A percentile compares a stretch with the other conserved stretches of the same genome.
Evolutionary conservation across 2,797 vertebrate genomes (phyloP).

Genomic region (Melanotaenia pygmaea): DNA sequence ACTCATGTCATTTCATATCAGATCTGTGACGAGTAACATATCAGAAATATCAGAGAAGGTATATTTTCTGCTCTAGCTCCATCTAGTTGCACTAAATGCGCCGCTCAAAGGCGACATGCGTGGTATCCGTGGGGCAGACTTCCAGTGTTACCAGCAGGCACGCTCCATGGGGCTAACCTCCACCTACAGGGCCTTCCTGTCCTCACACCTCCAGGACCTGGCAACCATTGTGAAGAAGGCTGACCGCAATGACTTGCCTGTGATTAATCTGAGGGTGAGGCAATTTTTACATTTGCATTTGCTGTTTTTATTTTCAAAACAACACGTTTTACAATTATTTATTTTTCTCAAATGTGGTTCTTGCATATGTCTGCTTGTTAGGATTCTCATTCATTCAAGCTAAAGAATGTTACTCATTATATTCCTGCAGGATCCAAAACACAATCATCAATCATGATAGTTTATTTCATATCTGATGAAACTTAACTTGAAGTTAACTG

Average conservation of each 20-base stretch:
- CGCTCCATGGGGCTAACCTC: constrained; percentile 86
- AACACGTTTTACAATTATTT: neutral
- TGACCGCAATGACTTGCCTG: constrained; percentile 86
- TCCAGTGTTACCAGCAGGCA: constrained; percentile 95
- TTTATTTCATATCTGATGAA: neutral
- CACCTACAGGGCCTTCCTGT: constrained; percentile 95
- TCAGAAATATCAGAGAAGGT: neutral
- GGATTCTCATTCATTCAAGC: neutral
- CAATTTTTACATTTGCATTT: neutral
- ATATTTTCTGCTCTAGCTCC: constrained; percentile 81
- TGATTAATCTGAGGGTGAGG: constrained; percentile 92
- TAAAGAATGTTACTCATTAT: neutral
- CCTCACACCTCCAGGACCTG: constrained; percentile 94
- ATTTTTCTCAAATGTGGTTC: too few species aligned
- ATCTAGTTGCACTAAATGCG: constrained; percentile 89
- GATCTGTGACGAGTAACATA: neutral
- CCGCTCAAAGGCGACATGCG: constrained; percentile 89
- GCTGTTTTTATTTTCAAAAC: neutral
- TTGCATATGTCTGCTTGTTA: neutral
- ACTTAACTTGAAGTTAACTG: neutral
- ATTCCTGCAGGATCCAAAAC: neutral
- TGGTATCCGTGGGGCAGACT: constrained; percentile 88
- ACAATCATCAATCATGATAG: neutral
- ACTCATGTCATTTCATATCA: neutral
- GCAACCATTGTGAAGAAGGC: constrained; percentile 89